phyloP scores from a whole-genome alignment of 2,797 vertebrate species.

The Sparidentex hasta region DNA sequence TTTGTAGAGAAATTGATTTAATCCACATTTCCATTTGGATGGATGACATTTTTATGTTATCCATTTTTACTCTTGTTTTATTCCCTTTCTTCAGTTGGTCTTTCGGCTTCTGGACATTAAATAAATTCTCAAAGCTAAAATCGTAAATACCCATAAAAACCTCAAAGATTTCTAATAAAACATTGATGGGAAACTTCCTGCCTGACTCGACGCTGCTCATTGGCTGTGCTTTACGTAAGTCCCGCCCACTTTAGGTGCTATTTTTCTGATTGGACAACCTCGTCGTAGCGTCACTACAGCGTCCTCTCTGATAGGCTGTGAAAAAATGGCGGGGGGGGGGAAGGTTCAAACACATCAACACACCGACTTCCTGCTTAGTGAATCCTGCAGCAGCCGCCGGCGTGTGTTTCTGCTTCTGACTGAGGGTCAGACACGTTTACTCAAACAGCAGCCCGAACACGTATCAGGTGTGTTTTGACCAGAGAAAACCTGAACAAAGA shows the following conservation, averaged over 20 bases:
- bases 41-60: no score
- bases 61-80: no score
- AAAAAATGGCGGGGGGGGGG: constrained; percentile 47
- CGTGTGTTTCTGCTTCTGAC: rapidly evolving
- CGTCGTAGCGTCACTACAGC: rapidly evolving
- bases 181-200: neutral
- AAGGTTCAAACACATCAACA: constrained; percentile 1
- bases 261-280: constrained; percentile 10
- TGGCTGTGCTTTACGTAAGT: neutral
- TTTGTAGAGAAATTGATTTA: no score
- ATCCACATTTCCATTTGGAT: no score
- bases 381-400: rapidly evolving
- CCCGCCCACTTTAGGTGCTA: neutral
- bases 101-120: no score
- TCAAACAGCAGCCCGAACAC: no score
- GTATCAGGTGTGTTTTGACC: no score
- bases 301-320: constrained; percentile 44
- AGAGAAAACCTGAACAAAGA: no score
- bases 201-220: neutral
- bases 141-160: no score
- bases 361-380: rapidly evolving
- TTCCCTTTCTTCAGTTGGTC: no score
- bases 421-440: neutral
- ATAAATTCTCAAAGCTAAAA: neutral
- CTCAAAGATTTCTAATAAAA: no score